Conservation (phyloP, 2,797 vertebrate genomes). For the Kryptolebias ocellatus region DNA sequence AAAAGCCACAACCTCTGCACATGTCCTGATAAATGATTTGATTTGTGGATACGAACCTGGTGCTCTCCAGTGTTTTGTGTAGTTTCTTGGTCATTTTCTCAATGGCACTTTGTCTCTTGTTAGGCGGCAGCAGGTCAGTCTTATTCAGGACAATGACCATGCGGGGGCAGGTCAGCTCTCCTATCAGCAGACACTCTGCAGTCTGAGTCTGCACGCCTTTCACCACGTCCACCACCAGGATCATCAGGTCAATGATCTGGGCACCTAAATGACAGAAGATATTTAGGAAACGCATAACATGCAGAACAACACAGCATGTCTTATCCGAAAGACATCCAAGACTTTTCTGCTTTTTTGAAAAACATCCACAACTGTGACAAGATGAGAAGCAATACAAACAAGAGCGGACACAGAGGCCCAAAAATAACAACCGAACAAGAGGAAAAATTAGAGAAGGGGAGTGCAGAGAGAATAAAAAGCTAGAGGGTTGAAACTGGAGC, state of each 20-base stretch:
- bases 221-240: constrained; percentile 97
- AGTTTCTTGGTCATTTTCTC: constrained; percentile 97
- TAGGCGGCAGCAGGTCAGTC: constrained; percentile 89
- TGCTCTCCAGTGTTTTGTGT: constrained; percentile 95
- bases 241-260: constrained; percentile 98
- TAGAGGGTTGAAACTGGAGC: constrained; percentile 76
- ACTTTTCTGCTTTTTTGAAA: constrained; percentile 2
- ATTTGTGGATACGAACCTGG: constrained; percentile 82
- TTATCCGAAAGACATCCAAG: not conserved
- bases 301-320: not conserved
- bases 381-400: constrained; percentile 42
- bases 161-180: constrained; percentile 93
- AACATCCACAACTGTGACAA: constrained; percentile 1
- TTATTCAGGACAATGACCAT: constrained; percentile 98
- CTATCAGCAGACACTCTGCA: constrained; percentile 96
- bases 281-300: constrained; percentile 3
- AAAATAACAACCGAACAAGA: constrained; percentile 63
- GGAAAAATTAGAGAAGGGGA: constrained; percentile 44
- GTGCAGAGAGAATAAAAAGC: constrained; percentile 55
- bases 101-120: constrained; percentile 88
- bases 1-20: constrained; percentile 2
- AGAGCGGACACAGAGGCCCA: constrained; percentile 40
- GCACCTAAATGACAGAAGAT: constrained; percentile 82
- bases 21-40: not conserved
- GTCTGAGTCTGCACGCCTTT: constrained; percentile 99